These are phyloP conservation scores for Drosophila percnosoma DNA, from an alignment of 2,888 invertebrate species.

Conservation along the genomic window DNA sequence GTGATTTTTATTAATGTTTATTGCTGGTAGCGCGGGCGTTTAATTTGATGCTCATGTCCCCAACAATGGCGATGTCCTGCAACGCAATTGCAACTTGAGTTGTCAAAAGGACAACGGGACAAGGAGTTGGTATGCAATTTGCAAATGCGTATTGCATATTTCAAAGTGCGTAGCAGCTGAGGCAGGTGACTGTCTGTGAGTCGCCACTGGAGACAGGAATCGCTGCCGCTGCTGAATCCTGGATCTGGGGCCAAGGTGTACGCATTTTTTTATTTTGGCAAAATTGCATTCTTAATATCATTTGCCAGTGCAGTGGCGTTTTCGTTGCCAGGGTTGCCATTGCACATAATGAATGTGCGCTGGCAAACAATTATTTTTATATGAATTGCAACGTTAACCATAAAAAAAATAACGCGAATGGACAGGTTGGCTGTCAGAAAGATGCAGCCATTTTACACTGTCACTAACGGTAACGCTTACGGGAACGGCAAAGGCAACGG, in stretches of 20 bases:
- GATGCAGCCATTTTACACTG: conserved; percentile 53
- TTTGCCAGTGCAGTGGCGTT: conserved; percentile 22
- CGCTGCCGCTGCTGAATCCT: not conserved
- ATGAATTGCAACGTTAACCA: conserved; percentile 65
- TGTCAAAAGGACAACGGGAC: not conserved
- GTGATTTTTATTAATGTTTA: conserved; percentile 79
- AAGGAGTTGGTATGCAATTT: conserved; percentile 66
- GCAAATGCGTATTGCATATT: conserved; percentile 67
- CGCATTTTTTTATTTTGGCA: conserved; percentile 35
- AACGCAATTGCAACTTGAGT: conserved; percentile 59
- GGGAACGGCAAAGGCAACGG: conserved; percentile 13
- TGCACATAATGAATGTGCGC: conserved; percentile 69
- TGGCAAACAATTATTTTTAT: conserved; percentile 77
- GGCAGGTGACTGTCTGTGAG: conserved; percentile 6
- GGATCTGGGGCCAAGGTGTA: conserved; percentile 30
- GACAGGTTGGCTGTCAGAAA: conserved; percentile 21
- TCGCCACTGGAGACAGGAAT: not conserved
- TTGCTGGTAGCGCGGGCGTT: conserved; percentile 60
- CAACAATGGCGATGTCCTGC: conserved; percentile 30
- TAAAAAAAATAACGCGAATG: conserved; percentile 22
- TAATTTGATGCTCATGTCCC: conserved; percentile 67
- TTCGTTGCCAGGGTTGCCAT: conserved; percentile 46
- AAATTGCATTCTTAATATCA: conserved; percentile 79
- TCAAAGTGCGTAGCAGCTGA: conserved; percentile 42
- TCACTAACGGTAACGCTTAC: conserved; percentile 68